Conservation (phyloP, 2,797 vertebrate genomes). For the Pangasius djambal region DNA sequence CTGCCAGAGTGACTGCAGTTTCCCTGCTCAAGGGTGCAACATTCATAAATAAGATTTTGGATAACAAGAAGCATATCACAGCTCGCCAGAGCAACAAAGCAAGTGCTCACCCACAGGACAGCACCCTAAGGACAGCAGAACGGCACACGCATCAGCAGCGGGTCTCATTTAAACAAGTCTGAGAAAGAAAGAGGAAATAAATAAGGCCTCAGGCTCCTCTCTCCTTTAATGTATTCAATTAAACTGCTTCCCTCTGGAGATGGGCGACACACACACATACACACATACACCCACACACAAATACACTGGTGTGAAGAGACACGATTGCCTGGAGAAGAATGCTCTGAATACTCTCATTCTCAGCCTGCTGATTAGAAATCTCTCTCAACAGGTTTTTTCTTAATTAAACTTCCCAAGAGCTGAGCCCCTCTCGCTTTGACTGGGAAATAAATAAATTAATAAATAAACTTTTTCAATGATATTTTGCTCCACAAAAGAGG, state of each 20-base stretch:
- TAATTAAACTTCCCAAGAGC: conserved; percentile 82
- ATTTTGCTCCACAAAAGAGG: conserved; percentile 9
- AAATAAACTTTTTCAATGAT: conserved; percentile 60
- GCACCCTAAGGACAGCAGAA: conserved; percentile 76
- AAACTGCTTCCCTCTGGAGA: conserved; percentile 81
- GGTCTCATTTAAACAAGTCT: conserved; percentile 85
- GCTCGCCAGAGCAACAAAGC: conserved; percentile 57
- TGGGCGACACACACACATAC: conserved; percentile 69
- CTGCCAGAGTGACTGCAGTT: conserved; percentile 50
- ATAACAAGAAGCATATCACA: conserved; percentile 73
- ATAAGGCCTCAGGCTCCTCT: conserved; percentile 79
- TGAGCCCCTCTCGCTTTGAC: conserved; percentile 54
- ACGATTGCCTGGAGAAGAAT: conserved; percentile 81
- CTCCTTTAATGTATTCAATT: conserved; percentile 87
- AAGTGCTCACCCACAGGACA: conserved; percentile 71
- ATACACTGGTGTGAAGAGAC: conserved; percentile 67
- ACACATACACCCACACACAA: conserved; percentile 53
- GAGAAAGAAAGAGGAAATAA: conserved; percentile 82
- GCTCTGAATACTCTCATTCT: conserved; percentile 80
- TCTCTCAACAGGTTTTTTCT: conserved; percentile 83
- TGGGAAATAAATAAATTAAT: conserved; percentile 68
- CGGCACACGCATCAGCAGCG: conserved; percentile 76
- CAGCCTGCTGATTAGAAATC: conserved; percentile 80
- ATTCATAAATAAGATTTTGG: conserved; percentile 78
- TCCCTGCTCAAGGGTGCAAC: conserved; percentile 71